Evolutionary conservation across 2,113 vertebrate genomes (phyloP).

Genomic region (Mus pahari): DNA sequence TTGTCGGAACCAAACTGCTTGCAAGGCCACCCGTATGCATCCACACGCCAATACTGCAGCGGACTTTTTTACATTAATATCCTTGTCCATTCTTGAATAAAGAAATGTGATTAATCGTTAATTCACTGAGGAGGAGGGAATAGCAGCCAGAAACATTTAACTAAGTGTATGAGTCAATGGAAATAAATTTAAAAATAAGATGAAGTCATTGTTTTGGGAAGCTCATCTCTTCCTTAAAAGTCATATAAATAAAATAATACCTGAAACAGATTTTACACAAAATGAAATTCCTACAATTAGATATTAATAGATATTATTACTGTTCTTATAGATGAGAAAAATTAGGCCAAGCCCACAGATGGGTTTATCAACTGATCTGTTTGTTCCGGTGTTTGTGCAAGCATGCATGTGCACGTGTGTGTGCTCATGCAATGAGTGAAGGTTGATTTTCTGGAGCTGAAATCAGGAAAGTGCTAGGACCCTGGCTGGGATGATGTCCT

Average conservation of each 20-base stretch:
- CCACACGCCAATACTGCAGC: neutral
- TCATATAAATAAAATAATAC: conserved; percentile 37
- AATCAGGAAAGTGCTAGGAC: too few species aligned
- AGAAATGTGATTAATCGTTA: neutral
- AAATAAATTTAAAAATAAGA: conserved; percentile 64
- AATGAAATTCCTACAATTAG: neutral
- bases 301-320: conserved; percentile 3
- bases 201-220: conserved; percentile 65
- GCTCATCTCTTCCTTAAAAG: conserved; percentile 45
- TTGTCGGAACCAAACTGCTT: neutral
- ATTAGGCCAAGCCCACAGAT: neutral
- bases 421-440: too few species aligned
- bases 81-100: neutral
- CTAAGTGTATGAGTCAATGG: conserved; percentile 38
- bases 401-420: too few species aligned
- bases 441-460: too few species aligned
- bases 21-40: neutral
- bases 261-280: neutral
- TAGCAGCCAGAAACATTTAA: neutral
- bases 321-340: conserved; percentile 6
- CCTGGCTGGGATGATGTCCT: neutral
- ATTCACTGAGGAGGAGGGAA: neutral
- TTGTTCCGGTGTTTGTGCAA: neutral
- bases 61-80: neutral
- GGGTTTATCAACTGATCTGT: neutral